Conservation (phyloP, 2,113 vertebrate species). For the Corythoichthys intestinalis region DNA sequence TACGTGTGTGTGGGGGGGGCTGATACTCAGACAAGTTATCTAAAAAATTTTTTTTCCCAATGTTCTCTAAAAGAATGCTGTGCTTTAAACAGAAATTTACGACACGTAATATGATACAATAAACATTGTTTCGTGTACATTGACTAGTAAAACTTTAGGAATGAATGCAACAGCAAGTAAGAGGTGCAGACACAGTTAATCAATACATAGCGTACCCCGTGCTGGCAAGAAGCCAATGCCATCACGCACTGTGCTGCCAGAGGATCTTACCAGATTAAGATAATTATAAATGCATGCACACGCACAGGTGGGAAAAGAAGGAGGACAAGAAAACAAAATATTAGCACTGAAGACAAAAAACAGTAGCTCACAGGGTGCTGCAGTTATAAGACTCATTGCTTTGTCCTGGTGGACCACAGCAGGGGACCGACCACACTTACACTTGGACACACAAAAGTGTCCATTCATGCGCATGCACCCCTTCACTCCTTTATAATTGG, state of each 20-base stretch:
- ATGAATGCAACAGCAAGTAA: conserved; percentile 4
- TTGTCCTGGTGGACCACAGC: conserved; percentile 46
- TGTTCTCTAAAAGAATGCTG: neutral
- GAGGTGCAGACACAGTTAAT: conserved; percentile 22
- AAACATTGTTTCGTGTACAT: too few species aligned
- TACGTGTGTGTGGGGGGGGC: too few species aligned
- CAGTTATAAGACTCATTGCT: conserved; percentile 47
- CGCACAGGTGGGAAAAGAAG: conserved; percentile 21
- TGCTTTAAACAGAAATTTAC: neutral
- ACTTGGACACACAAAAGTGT: conserved; percentile 35
- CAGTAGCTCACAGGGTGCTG: conserved; percentile 22
- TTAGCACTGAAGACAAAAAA: neutral
- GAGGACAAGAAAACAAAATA: neutral
- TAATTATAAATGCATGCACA: conserved; percentile 55
- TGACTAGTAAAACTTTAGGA: conserved; percentile 12
- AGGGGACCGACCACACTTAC: conserved; percentile 48
- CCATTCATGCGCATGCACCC: conserved; percentile 8
- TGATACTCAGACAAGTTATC: neutral
- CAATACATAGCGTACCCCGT: conserved; percentile 39
- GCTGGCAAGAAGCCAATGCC: conserved; percentile 62
- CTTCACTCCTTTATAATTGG: conserved; percentile 8
- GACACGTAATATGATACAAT: neutral
- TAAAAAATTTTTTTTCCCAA: neutral
- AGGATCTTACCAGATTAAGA: conserved; percentile 62
- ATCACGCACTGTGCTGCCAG: conserved; percentile 63